Evolutionary conservation across 2,113 vertebrate genomes (phyloP), one percentile per base, ranked within the genome.

Genomic region (Alaudala cheleensis): DNA sequence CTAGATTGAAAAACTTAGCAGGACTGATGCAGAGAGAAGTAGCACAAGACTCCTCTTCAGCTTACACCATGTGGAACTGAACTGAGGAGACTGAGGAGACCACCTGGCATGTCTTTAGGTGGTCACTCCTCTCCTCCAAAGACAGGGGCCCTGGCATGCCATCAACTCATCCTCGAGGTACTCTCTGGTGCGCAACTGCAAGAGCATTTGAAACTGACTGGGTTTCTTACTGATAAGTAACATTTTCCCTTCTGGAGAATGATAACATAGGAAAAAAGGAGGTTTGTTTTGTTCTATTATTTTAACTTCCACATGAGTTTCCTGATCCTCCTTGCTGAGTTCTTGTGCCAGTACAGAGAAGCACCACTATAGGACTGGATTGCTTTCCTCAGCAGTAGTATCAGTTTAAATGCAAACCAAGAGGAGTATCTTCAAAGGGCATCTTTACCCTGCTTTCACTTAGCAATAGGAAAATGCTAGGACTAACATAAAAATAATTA

Each of bases 241-340:
- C 9, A 25, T 74, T 57, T 73, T 69, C 12, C 50, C 44, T 58
- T 34, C 34, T 31, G 44, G 5, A 87, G 24, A 84, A 91, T 0
- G 9, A 5, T n/a, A 91, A 56, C 4, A 23, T 0, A 49, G 20
- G 13, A 87, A 57, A 66, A 92, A 92, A 61, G 9, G 10, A 60
- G 26, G 37, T 15, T 74, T 81, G 34, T n/a, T 79, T 67, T 53
- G 17, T 74, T 84, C 62, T 42, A 29, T 81, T 87, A 21, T 53
- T 91, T 92, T 65, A 40, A 93, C 42, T 92, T 95, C 60, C 42
- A 34, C 54, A 47, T 28, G 34, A 61, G 34, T 54, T 70, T 90
- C 50, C 71, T 42, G 54, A 70, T 62, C 42, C 45, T 82, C 44
- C 70, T 39, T 67, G 61, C 65, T 26, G 15, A 65, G 28, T 13